Evolutionary conservation across 2,797 vertebrate species (phyloP), one percentile per base, ranked within the genome.

Genomic region (Sebastes aleutianus): DNA sequence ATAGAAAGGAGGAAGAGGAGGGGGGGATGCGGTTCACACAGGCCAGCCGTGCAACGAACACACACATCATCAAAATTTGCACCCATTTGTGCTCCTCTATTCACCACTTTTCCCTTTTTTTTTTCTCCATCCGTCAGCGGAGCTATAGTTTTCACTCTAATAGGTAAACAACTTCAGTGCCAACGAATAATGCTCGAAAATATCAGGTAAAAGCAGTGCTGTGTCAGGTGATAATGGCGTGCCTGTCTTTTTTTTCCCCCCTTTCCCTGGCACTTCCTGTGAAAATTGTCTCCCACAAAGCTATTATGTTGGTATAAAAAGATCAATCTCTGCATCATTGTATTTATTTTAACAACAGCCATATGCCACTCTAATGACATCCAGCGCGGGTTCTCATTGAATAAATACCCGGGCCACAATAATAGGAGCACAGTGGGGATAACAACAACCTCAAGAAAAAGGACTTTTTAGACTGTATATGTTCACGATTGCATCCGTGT

Each of bases 61-160:
- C 78, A 70, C 73, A 83, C 90, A 87, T 91, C 90, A 90, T 90
- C 86, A 78, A 76, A 90, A 89, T 94, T 80, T 94, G 74, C 87
- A 91, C 87, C 86, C 67, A 74, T 91, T 93, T 90, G 79, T 81
- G 82, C 72, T 36, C 66, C 82, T 85, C 71, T 89, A 22, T 78
- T 83, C 53, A 16, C 59, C 67, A 47, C 27, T 26, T 57, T 43
- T 31, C 29, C 3, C 20, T 54, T 16, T 13, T 39, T 69, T 64
- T 64, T 54, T 34, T 76, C 59, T 31, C 79, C 8, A 12, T 81
- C 84, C 75, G 81, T 82, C 83, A 83, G 59, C 8, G 1, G 26
- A 58, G 65, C 80, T 71, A 20, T 77, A 78, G 81, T 83, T 91
- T 87, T 80, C 78, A 76, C 79, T 80, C 43, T 92, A 87, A 92